Evolutionary conservation across 1,140 invertebrate species (phyloP).

Genomic region (Sitophilus oryzae): DNA sequence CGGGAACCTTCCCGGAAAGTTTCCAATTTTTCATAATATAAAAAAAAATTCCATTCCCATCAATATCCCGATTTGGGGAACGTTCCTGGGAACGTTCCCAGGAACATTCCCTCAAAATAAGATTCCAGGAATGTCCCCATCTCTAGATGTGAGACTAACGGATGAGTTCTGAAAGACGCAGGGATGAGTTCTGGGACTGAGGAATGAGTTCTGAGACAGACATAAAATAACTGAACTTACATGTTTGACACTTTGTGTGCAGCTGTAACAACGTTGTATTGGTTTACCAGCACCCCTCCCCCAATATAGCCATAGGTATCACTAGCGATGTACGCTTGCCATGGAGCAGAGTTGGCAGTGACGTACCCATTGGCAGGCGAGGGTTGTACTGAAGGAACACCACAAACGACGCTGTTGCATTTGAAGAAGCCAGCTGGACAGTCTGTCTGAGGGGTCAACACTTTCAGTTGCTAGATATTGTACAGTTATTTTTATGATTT

Average conservation of each 20-base stretch:
- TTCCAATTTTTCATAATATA: no score
- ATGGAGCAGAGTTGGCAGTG: conserved; percentile 24
- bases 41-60: no score
- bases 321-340: conserved; percentile 39
- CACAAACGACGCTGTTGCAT: conserved; percentile 9
- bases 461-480: background rate
- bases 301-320: conserved; percentile 33
- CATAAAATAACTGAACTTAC: no score
- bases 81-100: no score
- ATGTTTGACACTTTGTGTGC: conserved; percentile 39
- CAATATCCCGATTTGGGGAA: no score
- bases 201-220: no score
- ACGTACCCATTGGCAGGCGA: background rate
- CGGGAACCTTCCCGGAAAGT: no score
- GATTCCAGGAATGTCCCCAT: no score
- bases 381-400: background rate
- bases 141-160: no score
- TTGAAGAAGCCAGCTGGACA: conserved; percentile 29
- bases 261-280: conserved; percentile 37
- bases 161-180: no score
- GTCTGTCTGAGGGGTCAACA: background rate
- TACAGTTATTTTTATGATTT: background rate
- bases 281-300: conserved; percentile 37
- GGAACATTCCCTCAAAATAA: no score
- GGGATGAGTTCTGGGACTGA: no score